A percentile compares a stretch with the other conserved stretches of the same genome.
Conservation (phyloP, 2,797 vertebrate species). For the Ctenochaetus hawaiiensis region DNA sequence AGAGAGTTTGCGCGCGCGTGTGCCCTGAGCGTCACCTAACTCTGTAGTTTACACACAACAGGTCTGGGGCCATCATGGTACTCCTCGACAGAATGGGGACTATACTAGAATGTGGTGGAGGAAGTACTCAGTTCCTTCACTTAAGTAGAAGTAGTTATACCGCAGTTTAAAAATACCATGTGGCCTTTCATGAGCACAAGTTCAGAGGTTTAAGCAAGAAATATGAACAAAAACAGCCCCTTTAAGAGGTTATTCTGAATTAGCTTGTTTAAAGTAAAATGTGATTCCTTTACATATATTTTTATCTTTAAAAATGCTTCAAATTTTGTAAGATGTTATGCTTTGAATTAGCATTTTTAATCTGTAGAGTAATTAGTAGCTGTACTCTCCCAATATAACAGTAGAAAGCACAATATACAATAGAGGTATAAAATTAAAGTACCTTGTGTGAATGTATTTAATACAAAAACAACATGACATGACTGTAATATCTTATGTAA, state of each 20-base stretch:
- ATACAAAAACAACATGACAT: background rate
- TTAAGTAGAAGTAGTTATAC: background rate
- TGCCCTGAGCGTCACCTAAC: constrained; percentile 32
- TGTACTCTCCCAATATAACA: too few species aligned
- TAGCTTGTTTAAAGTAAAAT: background rate
- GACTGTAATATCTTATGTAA: background rate
- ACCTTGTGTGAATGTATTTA: background rate
- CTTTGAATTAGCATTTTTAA: background rate
- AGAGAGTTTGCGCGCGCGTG: background rate
- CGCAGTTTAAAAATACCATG: background rate
- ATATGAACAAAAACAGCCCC: background rate
- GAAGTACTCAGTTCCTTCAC: background rate
- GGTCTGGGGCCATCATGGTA: constrained; percentile 1
- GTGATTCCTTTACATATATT: background rate
- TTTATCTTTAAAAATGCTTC: background rate
- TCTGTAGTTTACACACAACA: constrained; percentile 7
- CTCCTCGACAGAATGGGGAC: constrained; percentile 6
- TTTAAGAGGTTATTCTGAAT: background rate
- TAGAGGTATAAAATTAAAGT: background rate
- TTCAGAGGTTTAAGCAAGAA: background rate
- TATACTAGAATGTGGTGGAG: constrained; percentile 1
- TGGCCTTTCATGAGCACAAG: background rate
- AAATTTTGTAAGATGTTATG: background rate
- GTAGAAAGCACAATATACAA: too few species aligned
- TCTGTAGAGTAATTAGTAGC: background rate